Base-by-base conservation (phyloP, 2,797 vertebrate species). In the Hyperoplus lanceolatus region DNA sequence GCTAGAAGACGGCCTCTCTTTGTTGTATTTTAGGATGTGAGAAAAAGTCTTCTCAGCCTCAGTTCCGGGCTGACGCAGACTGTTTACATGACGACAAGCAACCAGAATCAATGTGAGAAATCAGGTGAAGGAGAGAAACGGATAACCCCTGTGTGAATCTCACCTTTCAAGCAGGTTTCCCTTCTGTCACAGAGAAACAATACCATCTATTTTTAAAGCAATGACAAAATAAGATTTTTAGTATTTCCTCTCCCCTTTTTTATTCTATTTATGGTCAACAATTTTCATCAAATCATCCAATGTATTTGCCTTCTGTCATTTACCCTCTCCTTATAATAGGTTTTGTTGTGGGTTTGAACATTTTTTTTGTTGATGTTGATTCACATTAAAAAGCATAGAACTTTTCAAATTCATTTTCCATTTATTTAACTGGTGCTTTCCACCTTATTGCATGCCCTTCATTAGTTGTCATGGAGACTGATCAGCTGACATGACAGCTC, bases 121-220 rank as follows among this genome's bases (percentile, higher is more conserved):
- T 21, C 60, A 8, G 42, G 43, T 60, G 11, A 39, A 61, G 53
- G 53, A 73, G 80, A 62, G 51, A 75, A 67, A 46, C 21, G 36
- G 45, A 56, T 7, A 39, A 56, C 5, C 0, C 6, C 59, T 14
- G 59, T 48, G 75, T 48, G 63, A 60, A 65, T 21, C 55, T 62
- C 36, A 1, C 49, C 53, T 63, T 45, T 57, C 64, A 50, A 65
- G 70, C 67, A 60, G 73, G 49, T 71, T 82, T 76, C 41, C 41
- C 38, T 62, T 78, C 43, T 65, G 58, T 68, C 38, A n/a, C 57
- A 61, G 18, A 60, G 16, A 76, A 42, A 70, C 46, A n/a, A 51
- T 50, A 29, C 61, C 21, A 16, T 6, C 5, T 15, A 14, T 61
- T 66, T 45, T 29, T 11, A 29, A 5, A 5, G 12, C 3, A 54